These are phyloP conservation scores for Apamea anceps DNA, from an alignment of 2,888 invertebrate species.

Conservation along the genomic window DNA sequence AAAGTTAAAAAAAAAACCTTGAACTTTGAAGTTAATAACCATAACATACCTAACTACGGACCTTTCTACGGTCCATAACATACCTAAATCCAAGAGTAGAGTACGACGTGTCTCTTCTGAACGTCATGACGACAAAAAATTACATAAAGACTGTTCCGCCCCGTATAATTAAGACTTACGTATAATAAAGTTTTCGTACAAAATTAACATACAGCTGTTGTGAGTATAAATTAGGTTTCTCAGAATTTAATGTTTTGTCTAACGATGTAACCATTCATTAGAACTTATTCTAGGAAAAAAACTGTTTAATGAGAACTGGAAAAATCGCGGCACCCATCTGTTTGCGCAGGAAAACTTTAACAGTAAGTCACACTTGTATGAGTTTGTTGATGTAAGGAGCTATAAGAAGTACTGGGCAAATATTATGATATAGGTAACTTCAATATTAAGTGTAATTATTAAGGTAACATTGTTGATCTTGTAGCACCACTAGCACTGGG, in stretches of 20 bases:
- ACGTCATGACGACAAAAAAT: not conserved
- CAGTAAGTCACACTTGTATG: constrained; percentile 14
- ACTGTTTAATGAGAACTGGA: constrained; percentile 5
- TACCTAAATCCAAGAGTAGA: not conserved
- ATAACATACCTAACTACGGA: not conserved
- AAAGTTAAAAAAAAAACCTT: not conserved
- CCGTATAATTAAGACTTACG: constrained; percentile 7
- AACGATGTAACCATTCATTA: constrained; percentile 46
- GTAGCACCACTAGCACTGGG: no score
- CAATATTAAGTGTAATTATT: constrained; percentile 18
- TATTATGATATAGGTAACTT: constrained; percentile 15
- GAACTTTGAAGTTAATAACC: constrained; percentile 2
- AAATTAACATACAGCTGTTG: constrained; percentile 49
- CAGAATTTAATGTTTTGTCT: constrained; percentile 34
- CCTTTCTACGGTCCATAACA: not conserved
- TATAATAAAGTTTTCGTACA: constrained; percentile 3
- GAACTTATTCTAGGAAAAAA: constrained; percentile 31
- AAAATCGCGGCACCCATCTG: constrained; percentile 1
- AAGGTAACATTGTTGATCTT: not conserved
- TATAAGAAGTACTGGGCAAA: constrained; percentile 22
- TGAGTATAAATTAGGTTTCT: constrained; percentile 41
- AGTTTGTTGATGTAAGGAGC: constrained; percentile 4
- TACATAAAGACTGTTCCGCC: not conserved
- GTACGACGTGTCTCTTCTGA: not conserved
- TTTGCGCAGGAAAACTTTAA: constrained; percentile 24